Conservation (phyloP, 2,797 vertebrate genomes). For the Karalla daura region DNA sequence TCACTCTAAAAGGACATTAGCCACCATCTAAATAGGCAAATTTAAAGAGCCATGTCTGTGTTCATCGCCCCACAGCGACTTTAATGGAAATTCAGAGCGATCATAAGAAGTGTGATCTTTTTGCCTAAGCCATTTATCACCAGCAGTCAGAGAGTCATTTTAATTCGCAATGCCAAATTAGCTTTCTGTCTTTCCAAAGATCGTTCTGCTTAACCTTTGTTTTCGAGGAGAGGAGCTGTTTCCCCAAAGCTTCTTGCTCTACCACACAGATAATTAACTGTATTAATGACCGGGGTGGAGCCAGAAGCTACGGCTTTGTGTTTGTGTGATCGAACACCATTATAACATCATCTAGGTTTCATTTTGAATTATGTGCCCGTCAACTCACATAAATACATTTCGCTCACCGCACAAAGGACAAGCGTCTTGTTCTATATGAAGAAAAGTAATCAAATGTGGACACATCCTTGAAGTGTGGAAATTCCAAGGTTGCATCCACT, state of each 20-base stretch:
- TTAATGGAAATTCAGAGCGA: no score
- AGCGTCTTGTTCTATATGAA: not conserved
- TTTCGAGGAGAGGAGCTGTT: constrained; percentile 1
- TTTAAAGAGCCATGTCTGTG: not conserved
- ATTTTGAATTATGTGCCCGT: no score
- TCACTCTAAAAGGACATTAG: not conserved
- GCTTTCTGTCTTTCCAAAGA: not conserved
- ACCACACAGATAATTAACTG: constrained; percentile 29
- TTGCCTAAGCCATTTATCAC: not conserved
- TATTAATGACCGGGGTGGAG: constrained; percentile 38
- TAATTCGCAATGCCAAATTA: constrained; percentile 7
- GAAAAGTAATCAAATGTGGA: not conserved
- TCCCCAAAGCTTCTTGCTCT: constrained; percentile 2
- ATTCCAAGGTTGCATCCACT: not conserved
- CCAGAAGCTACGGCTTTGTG: constrained; percentile 7
- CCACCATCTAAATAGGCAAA: not conserved
- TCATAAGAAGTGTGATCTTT: not conserved
- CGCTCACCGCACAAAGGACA: no score
- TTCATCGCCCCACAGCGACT: not conserved
- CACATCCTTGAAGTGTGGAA: no score
- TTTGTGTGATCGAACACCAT: constrained; percentile 17
- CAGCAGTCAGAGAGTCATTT: not conserved
- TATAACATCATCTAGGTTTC: no score
- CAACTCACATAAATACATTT: no score
- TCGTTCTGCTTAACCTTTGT: constrained; percentile 14